Evolutionary conservation across 23 tunicate species (phyloP), one percentile per base, ranked within the genome.

Genomic region (Styela clava): DNA sequence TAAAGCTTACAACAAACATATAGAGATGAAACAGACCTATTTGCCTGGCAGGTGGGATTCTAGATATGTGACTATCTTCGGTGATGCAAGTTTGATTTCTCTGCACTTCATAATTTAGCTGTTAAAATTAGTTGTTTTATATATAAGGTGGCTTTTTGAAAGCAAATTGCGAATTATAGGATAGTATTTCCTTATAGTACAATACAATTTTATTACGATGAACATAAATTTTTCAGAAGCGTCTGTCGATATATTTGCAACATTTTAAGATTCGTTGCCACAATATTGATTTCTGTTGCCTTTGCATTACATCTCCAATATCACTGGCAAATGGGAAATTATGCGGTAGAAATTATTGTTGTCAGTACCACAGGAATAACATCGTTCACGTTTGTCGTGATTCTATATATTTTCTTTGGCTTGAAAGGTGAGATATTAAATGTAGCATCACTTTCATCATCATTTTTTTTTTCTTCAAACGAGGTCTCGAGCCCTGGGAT

Each of bases 291-390:
- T 51, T 52, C 44, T n/a, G 0, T 76, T 29, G 64, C 81, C 0
- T 76, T 76, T 44, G 81, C 62, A 44, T 71, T 71, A 26, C 77
- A 71, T 71, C 35, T 71, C 20, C 32, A 71, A 21, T 71, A 71
- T 71, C 77, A 71, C 27, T 71, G 77, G 77, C 77, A 71, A 30
- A 71, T 71, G 77, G 77, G 37, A 71, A 71, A 16, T 3, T 71
- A 71, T 30, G 3, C 35, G 3, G 37, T 71, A 7, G 77, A 71
- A 32, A 71, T 71, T 3, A 71, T 71, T 35, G 34, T 71, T 35
- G 35, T 71, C 34, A 30, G 34, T 30, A 30, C 77, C 5, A 34
- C 34, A 18, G 77, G 35, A 32, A 16, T 30, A 12, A 71, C 77
- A 33, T 18, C 77, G 3, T 29, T 71, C 34, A 30, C 35, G 29